A percentile compares a stretch with the other conserved stretches of the same genome.
Evolutionary conservation across 2,888 invertebrate genomes (phyloP).

Genomic region (Trisateles emortualis): DNA sequence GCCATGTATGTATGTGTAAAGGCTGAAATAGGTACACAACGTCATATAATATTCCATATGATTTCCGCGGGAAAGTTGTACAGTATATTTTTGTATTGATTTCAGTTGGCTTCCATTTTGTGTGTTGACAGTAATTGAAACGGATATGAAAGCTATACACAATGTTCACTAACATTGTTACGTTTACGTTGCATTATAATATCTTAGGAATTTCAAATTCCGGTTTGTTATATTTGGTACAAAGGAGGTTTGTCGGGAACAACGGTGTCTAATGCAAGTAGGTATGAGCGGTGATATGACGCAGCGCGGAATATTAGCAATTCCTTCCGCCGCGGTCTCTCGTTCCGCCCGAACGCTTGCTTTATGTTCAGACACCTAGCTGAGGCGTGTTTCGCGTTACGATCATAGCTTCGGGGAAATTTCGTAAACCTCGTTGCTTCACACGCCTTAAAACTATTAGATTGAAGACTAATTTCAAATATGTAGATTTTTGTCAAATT

Average conservation of each 20-base stretch:
- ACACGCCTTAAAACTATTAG: slow-evolving; percentile 15
- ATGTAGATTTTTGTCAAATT: too few species aligned
- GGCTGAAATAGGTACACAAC: too few species aligned
- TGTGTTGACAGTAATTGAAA: not conserved
- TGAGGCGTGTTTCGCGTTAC: slow-evolving; percentile 37
- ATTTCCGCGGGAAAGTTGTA: not conserved
- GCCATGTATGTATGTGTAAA: not conserved
- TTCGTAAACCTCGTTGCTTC: slow-evolving; percentile 35
- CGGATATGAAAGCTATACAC: not conserved
- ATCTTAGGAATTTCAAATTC: not conserved
- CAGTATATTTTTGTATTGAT: not conserved
- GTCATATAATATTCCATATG: not conserved
- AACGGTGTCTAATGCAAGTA: not conserved
- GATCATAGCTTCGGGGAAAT: slow-evolving; percentile 44
- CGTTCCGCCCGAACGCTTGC: slow-evolving; percentile 42
- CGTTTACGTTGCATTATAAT: not conserved
- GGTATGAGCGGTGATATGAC: slow-evolving; percentile 4
- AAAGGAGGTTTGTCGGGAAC: slow-evolving; percentile 3
- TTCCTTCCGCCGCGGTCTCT: slow-evolving; percentile 49
- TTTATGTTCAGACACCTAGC: slow-evolving; percentile 43
- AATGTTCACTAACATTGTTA: not conserved
- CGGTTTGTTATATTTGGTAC: not conserved
- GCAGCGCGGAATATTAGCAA: slow-evolving; percentile 14
- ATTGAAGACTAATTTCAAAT: slow-evolving; percentile 1
- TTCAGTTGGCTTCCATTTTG: not conserved